Evolutionary conservation across 35 echinoderm and acorn worm species (phyloP).

Genomic region (Ophiothrix spiculata): DNA sequence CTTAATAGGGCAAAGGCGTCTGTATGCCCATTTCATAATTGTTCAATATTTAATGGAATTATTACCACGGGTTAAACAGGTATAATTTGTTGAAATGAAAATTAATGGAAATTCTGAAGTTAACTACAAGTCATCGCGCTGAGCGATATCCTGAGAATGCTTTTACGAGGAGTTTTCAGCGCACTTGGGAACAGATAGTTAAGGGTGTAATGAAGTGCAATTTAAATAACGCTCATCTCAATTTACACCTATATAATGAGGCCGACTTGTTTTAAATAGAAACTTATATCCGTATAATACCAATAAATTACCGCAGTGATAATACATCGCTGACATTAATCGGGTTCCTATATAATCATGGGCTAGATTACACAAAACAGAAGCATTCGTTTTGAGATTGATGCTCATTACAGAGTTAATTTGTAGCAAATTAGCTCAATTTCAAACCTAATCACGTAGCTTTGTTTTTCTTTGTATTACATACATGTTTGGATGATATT

Average conservation of each 20-base stretch:
- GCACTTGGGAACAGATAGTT: background rate
- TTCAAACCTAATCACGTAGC: too few species aligned
- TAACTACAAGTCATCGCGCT: background rate
- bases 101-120: conserved; percentile 6
- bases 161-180: background rate
- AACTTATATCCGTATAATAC: background rate
- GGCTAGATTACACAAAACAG: too few species aligned
- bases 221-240: background rate
- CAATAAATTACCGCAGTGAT: background rate
- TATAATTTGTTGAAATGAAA: background rate
- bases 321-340: background rate
- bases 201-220: background rate
- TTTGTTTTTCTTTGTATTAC: too few species aligned
- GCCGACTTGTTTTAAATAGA: background rate
- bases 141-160: conserved; percentile 8
- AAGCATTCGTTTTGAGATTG: too few species aligned
- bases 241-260: conserved; percentile 7
- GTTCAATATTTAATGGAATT: conserved; percentile 14
- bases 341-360: too few species aligned
- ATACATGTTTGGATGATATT: too few species aligned
- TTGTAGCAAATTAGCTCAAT: too few species aligned
- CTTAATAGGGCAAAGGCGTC: conserved; percentile 14
- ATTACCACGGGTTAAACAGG: background rate
- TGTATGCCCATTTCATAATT: conserved; percentile 13
- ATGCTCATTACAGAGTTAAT: too few species aligned